Evolutionary conservation across 2,888 invertebrate genomes (phyloP), one percentile per base, ranked within the genome.

Genomic region (Drosophila recens): DNA sequence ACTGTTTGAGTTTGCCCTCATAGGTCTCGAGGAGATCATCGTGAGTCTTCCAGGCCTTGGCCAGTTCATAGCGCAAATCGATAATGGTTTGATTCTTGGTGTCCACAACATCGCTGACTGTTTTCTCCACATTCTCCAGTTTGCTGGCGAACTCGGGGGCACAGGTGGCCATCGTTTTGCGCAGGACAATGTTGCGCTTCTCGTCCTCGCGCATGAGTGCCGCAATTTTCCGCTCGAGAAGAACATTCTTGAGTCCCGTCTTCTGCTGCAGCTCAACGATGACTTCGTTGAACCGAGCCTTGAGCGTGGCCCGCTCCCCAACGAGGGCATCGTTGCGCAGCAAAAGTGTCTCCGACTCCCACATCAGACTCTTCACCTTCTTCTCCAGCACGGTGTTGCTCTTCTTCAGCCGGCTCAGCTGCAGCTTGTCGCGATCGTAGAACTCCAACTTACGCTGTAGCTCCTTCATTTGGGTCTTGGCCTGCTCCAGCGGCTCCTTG

Each of bases 221-320:
- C 45, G 94, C 93, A 27, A 97, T 93, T 91, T 96, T 95, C 87
- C 95, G 95, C 90, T 98, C 97, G 54, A 98, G 92, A 5, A 98
- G 92, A 0, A 97, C 95, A 75, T 96, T 97, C 92, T 97, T 97
- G 0, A 92, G 82, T 1, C 97, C 96, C 0, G 96, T 95, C 91
- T 96, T 97, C 91, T 97, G 97, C 91, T 98, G 98, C 4, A 98
- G 95, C 89, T 98, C 98, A 45, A 97, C 93, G 52, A 98, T 95
- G 0, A 97, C 97, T 71, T 95, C 95, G 10, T 97, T 95, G 91
- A 98, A 98, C 90, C 96, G 94, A 4, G 94, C 92, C 89, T 97
- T 96, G 23, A 98, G 92, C 58, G 96, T 96, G 83, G 97, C 96
- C 11, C 97, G 94, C 90, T 98, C 98, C 1, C 93, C 93, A 75